Conservation (phyloP, 2,888 invertebrate genomes). For the Seladonia tumulorum region DNA sequence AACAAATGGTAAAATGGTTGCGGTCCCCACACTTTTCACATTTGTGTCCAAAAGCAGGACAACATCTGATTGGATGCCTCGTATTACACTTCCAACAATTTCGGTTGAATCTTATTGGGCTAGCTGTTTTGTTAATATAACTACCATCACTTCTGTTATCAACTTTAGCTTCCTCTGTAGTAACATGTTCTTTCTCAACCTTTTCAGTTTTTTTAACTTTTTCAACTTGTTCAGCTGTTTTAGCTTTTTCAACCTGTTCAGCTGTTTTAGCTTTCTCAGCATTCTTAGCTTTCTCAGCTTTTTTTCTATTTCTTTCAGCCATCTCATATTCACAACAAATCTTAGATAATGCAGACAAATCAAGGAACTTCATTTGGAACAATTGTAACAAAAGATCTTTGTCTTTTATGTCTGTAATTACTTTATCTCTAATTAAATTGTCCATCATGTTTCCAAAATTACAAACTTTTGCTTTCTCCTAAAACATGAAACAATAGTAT, state of each 20-base stretch:
- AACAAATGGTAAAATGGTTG: constrained; percentile 54
- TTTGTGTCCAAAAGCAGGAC: constrained; percentile 64
- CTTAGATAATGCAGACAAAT: constrained; percentile 31
- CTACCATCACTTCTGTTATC: not conserved
- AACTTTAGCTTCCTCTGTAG: not conserved
- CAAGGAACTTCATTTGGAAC: constrained; percentile 47
- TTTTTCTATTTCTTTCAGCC: not conserved
- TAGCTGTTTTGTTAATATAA: not conserved
- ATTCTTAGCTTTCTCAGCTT: not conserved
- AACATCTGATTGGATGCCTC: constrained; percentile 49
- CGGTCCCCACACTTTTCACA: constrained; percentile 59
- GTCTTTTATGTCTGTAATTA: constrained; percentile 59
- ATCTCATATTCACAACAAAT: not conserved
- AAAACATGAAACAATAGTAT: constrained; percentile 4
- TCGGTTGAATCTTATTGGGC: not conserved
- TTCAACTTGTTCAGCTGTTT: not conserved
- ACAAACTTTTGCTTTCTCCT: constrained; percentile 64
- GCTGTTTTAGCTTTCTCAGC: not conserved
- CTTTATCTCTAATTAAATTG: constrained; percentile 68
- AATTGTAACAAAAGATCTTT: constrained; percentile 35
- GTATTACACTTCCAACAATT: constrained; percentile 59
- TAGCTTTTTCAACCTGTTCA: not conserved
- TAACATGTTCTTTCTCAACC: not conserved
- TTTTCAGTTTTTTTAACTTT: not conserved
- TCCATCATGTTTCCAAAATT: constrained; percentile 62